Evolutionary conservation across 2,888 invertebrate species (phyloP).

Genomic region (Thymelicus lineola): DNA sequence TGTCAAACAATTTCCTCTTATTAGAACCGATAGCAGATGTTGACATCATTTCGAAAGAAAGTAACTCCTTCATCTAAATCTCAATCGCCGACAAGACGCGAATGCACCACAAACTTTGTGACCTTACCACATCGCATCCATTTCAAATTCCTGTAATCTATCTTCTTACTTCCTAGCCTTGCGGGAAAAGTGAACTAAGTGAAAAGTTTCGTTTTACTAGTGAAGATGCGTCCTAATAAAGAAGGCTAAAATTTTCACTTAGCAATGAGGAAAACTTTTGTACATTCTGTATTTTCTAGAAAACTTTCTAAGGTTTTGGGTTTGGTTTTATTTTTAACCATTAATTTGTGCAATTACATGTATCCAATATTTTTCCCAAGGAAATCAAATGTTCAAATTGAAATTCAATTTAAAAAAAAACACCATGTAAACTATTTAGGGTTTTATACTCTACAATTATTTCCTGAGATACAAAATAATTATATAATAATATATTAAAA

Average conservation of each 20-base stretch:
- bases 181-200: neutral
- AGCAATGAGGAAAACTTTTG: neutral
- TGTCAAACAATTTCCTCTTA: conserved; percentile 12
- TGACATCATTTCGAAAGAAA: conserved; percentile 9
- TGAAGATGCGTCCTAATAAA: neutral
- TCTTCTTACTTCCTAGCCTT: conserved; percentile 12
- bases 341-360: no score
- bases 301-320: no score
- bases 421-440: no score
- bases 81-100: neutral
- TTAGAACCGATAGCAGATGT: conserved; percentile 13
- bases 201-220: neutral
- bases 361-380: no score
- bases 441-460: no score
- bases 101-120: conserved; percentile 5
- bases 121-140: neutral
- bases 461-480: no score
- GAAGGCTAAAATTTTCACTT: neutral
- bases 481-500: no score
- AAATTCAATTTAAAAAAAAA: no score
- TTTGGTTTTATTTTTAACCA: no score
- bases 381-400: no score
- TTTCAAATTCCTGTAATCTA: neutral
- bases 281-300: neutral
- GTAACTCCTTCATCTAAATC: conserved; percentile 8